phyloP scores from a whole-genome alignment of 2,113 vertebrate species.

The Noctilio leporinus region DNA sequence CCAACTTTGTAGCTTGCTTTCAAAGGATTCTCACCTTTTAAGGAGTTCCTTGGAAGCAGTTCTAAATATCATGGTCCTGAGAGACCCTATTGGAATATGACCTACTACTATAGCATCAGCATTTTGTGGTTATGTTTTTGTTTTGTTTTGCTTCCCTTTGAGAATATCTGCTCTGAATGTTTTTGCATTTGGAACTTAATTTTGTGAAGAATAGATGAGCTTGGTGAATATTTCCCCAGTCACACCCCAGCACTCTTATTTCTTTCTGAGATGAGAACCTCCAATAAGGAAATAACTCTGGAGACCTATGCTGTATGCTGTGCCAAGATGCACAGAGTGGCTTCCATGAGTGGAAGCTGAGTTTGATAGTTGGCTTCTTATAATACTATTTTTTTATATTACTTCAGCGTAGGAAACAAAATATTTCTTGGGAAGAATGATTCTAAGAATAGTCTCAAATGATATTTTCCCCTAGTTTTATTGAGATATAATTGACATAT shows the following conservation, averaged over 20 bases:
- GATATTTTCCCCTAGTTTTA: not conserved
- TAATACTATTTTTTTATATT: not conserved
- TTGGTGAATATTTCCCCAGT: not conserved
- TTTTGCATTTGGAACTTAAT: constrained; percentile 14
- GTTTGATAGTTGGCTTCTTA: not conserved
- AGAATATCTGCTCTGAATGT: not conserved
- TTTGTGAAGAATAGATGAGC: not conserved
- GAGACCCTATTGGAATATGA: not conserved
- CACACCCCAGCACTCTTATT: not conserved
- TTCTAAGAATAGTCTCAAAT: not conserved
- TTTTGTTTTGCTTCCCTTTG: constrained; percentile 19
- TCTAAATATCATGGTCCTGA: not conserved
- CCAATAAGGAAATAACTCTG: not conserved
- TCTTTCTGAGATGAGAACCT: not conserved
- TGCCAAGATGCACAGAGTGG: not conserved
- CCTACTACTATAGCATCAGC: not conserved
- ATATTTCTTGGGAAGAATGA: not conserved
- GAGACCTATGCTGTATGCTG: not conserved
- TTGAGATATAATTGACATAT: not conserved
- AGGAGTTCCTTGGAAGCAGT: not conserved
- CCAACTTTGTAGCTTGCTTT: not conserved
- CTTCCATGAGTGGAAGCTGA: not conserved
- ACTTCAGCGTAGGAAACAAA: not conserved
- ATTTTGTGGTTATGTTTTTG: constrained; percentile 5
- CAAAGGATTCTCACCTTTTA: not conserved